Percentiles rank a stretch among this genome's conserved stretches.
phyloP scores from a whole-genome alignment of 2,888 invertebrate genomes.

The Ennomos quercinarius region DNA sequence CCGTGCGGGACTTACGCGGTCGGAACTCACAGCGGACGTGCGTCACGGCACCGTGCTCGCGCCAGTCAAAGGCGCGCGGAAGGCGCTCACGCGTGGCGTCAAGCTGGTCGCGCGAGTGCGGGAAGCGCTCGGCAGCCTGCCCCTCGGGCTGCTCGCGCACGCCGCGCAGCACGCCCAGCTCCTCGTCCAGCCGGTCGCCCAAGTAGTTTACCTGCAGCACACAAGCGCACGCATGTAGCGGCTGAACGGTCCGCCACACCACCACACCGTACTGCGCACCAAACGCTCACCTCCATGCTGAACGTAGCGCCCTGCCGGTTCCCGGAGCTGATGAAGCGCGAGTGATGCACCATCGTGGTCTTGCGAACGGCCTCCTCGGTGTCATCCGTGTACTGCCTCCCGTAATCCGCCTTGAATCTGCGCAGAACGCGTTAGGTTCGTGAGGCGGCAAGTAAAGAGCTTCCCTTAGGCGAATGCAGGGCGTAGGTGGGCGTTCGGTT shows the following conservation, averaged over 20 bases:
- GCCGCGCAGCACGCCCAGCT: constrained; percentile 57
- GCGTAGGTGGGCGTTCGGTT: too few species aligned
- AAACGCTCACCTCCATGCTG: constrained; percentile 42
- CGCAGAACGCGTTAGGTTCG: constrained; percentile 11
- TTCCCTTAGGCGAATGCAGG: too few species aligned
- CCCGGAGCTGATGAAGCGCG: constrained; percentile 62
- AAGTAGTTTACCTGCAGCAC: constrained; percentile 56
- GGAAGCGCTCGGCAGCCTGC: constrained; percentile 54
- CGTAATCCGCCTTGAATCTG: constrained; percentile 59
- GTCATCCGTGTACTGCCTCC: constrained; percentile 60
- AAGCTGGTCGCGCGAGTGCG: constrained; percentile 53
- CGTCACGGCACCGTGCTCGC: constrained; percentile 67
- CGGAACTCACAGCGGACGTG: constrained; percentile 63
- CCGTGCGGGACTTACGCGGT: not conserved
- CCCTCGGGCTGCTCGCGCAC: constrained; percentile 34
- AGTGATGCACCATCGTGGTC: constrained; percentile 60
- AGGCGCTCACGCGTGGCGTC: constrained; percentile 49
- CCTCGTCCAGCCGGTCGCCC: constrained; percentile 62
- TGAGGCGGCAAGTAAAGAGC: too few species aligned
- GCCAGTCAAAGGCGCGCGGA: constrained; percentile 71
- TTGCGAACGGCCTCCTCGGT: constrained; percentile 70
- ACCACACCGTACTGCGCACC: constrained; percentile 14
- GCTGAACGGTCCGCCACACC: not conserved
- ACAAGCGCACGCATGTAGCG: not conserved
- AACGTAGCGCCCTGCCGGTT: constrained; percentile 70